A percentile compares a stretch with the other conserved stretches of the same genome.
phyloP scores from a whole-genome alignment of 2,113 vertebrate genomes.

The Ctenomys sociabilis region DNA sequence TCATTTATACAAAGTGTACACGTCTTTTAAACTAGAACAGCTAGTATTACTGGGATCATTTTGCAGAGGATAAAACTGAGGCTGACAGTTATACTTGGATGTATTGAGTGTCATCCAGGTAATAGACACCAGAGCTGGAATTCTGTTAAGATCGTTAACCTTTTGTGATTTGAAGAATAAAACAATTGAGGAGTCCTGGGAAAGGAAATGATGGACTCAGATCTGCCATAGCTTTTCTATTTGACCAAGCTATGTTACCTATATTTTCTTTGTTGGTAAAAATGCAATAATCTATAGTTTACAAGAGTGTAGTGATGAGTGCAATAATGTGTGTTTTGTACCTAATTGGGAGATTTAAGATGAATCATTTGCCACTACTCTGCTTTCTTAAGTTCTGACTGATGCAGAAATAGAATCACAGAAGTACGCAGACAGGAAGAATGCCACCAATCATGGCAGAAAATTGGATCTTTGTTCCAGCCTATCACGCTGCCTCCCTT shows the following conservation, averaged over 20 bases:
- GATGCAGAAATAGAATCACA: not conserved
- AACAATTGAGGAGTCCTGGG: not conserved
- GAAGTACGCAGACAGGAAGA: not conserved
- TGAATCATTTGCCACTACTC: not conserved
- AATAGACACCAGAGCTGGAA: not conserved
- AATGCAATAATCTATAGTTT: not conserved
- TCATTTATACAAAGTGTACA: not conserved
- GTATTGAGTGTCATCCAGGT: not conserved
- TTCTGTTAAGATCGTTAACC: not conserved
- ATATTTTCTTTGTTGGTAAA: not conserved
- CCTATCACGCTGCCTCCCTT: not conserved
- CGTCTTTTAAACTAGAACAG: not conserved
- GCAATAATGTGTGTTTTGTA: not conserved
- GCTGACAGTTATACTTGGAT: not conserved
- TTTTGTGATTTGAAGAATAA: not conserved
- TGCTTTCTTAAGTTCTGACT: not conserved
- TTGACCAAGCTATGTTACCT: not conserved
- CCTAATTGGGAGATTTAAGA: not conserved
- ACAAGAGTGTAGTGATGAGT: not conserved
- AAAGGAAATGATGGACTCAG: not conserved
- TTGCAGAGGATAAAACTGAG: slow-evolving; percentile 43
- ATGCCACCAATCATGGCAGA: not conserved
- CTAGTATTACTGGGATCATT: slow-evolving; percentile 23
- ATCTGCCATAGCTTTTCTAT: not conserved
- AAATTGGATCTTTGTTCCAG: not conserved